phyloP scores from a whole-genome alignment of 2,888 invertebrate species.

The Tenthredo notha region DNA sequence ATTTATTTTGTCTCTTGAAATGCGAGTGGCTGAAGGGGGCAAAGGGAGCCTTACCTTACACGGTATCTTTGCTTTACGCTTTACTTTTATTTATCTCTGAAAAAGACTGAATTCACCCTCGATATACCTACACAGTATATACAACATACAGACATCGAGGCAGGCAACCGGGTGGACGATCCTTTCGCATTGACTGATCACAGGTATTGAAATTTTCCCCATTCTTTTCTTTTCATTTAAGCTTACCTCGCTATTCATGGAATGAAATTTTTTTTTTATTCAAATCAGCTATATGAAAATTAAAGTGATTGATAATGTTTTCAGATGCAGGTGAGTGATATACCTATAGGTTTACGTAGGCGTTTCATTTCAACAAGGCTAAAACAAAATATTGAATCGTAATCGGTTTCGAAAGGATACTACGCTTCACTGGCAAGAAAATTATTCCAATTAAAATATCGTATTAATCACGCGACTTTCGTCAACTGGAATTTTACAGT shows the following conservation, averaged over 20 bases:
- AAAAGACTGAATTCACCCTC: constrained; percentile 59
- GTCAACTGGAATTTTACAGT: neutral
- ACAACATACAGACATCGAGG: neutral
- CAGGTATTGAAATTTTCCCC: constrained; percentile 36
- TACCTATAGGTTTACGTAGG: neutral
- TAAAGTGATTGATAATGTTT: constrained; percentile 22
- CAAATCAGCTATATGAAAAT: constrained; percentile 23
- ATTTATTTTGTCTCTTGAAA: constrained; percentile 70
- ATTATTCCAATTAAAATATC: constrained; percentile 52
- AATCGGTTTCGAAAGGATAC: constrained; percentile 25
- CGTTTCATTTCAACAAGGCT: neutral
- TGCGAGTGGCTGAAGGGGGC: constrained; percentile 55
- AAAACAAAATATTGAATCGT: constrained; percentile 24
- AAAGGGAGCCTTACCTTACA: constrained; percentile 58
- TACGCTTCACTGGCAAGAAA: neutral
- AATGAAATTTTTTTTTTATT: neutral
- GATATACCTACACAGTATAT: constrained; percentile 10
- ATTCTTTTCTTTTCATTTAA: constrained; percentile 28
- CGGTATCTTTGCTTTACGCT: constrained; percentile 63
- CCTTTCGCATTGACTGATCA: constrained; percentile 41
- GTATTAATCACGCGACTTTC: constrained; percentile 34
- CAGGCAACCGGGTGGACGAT: neutral
- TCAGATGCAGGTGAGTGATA: neutral
- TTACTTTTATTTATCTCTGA: constrained; percentile 70
- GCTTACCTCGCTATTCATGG: neutral